phyloP scores from a whole-genome alignment of 2,113 vertebrate genomes.

The Saguinus imperator region DNA sequence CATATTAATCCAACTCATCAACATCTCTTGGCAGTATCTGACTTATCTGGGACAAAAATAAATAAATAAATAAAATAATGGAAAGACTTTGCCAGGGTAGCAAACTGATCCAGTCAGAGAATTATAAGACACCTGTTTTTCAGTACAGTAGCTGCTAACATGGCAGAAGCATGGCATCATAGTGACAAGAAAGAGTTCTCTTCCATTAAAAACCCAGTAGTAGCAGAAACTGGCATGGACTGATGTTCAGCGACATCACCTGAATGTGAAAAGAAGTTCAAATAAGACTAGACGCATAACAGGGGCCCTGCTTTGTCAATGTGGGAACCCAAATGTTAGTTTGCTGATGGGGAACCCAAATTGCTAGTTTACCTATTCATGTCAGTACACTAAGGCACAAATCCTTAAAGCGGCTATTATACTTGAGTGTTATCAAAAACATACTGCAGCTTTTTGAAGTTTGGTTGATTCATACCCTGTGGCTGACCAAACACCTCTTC shows the following conservation, averaged over 20 bases:
- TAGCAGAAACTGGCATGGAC: neutral
- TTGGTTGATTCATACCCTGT: neutral
- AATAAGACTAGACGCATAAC: neutral
- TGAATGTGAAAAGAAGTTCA: conserved; percentile 14
- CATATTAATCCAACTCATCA: neutral
- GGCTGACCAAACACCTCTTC: conserved; percentile 32
- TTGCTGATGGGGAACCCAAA: too few species aligned
- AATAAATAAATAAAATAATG: conserved; percentile 53
- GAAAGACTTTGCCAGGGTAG: conserved; percentile 34
- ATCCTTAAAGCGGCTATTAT: neutral
- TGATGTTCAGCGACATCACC: neutral
- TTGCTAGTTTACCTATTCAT: neutral
- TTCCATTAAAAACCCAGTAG: neutral
- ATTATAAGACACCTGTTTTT: conserved; percentile 65
- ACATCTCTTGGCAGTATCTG: conserved; percentile 39
- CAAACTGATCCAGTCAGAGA: conserved; percentile 37
- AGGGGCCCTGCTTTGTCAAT: neutral
- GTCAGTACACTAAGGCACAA: neutral
- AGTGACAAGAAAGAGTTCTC: neutral
- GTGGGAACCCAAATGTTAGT: too few species aligned
- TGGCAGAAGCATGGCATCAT: neutral
- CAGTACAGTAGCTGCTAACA: conserved; percentile 39
- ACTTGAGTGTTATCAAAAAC: neutral
- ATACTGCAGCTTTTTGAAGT: conserved; percentile 40
- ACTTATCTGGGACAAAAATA: neutral